Evolutionary conservation across 2,113 vertebrate species (phyloP).

Genomic region (Butorides virescens): DNA sequence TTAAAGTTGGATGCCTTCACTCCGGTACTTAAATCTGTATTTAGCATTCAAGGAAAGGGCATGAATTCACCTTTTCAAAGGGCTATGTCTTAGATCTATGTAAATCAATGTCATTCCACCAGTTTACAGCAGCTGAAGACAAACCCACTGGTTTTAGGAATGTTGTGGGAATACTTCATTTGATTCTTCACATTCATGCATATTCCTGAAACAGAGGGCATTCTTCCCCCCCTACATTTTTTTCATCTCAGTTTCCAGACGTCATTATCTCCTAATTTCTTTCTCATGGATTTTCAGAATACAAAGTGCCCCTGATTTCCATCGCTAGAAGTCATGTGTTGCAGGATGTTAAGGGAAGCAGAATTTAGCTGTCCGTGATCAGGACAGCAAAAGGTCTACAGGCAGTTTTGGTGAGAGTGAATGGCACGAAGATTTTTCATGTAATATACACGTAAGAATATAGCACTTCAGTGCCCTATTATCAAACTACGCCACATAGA

Average conservation of each 20-base stretch:
- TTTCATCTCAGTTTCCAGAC: neutral
- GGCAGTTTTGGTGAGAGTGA: neutral
- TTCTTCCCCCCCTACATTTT: neutral
- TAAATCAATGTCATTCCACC: neutral
- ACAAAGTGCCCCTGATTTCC: neutral
- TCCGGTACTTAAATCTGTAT: neutral
- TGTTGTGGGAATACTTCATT: neutral
- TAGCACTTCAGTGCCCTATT: neutral
- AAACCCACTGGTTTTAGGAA: neutral
- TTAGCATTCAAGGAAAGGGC: neutral
- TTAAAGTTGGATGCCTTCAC: neutral
- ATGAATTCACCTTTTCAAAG: neutral
- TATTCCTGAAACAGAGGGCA: neutral
- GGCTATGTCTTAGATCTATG: neutral
- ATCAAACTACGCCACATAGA: neutral
- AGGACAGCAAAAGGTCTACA: neutral
- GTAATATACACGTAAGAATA: fast-evolving
- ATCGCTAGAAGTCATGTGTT: neutral
- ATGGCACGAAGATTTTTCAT: neutral
- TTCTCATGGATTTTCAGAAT: neutral
- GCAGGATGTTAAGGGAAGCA: neutral
- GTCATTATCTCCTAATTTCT: neutral
- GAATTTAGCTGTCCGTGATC: neutral
- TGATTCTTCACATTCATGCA: neutral
- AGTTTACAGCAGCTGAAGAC: neutral